These are phyloP conservation scores for Xanthorhoe spadicearia DNA, from an alignment of 2,888 invertebrate species.

Conservation along the genomic window DNA sequence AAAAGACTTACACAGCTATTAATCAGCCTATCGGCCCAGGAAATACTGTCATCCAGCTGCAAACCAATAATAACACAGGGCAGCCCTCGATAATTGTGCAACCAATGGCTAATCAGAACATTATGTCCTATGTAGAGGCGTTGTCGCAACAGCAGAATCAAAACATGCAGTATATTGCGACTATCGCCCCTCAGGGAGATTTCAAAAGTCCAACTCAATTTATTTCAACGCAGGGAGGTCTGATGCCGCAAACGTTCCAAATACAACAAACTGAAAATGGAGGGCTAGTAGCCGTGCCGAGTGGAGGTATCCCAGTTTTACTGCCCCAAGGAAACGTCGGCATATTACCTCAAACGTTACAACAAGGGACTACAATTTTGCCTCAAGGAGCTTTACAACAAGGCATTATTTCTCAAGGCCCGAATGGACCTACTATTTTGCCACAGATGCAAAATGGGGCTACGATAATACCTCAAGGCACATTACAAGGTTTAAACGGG, in stretches of 20 bases:
- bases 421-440: constrained; percentile 85
- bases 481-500: constrained; percentile 74
- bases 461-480: constrained; percentile 86
- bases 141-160: constrained; percentile 89
- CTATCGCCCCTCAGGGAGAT: constrained; percentile 87
- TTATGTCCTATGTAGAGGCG: constrained; percentile 88
- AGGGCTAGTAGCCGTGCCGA: constrained; percentile 85
- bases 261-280: constrained; percentile 86
- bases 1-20: constrained; percentile 78
- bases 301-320: constrained; percentile 84
- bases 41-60: constrained; percentile 84
- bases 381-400: constrained; percentile 85
- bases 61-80: constrained; percentile 82
- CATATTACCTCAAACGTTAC: constrained; percentile 78
- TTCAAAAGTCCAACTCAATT: constrained; percentile 84
- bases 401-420: constrained; percentile 81
- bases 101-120: constrained; percentile 85
- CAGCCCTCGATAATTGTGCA: constrained; percentile 89
- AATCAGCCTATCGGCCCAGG: constrained; percentile 78
- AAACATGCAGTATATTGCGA: constrained; percentile 91
- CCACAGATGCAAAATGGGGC: constrained; percentile 87
- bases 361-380: constrained; percentile 84
- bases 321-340: constrained; percentile 82
- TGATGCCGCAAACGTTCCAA: constrained; percentile 85
- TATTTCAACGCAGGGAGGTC: constrained; percentile 77